Evolutionary conservation across 1,140 invertebrate species (phyloP).

Genomic region (Ceratosolen fusciceps): DNA sequence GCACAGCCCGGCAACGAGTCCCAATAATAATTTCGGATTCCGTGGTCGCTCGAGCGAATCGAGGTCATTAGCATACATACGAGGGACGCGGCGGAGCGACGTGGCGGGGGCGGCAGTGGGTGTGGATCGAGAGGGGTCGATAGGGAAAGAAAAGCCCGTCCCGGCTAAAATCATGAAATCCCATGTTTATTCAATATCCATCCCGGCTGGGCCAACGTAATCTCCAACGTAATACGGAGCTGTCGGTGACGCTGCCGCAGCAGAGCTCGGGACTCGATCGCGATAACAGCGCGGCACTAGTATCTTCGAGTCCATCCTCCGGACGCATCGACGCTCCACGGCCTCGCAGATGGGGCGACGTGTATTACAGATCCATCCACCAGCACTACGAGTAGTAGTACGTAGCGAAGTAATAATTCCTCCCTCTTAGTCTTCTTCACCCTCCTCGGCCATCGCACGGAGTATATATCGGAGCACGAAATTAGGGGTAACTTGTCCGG

Average conservation of each 20-base stretch:
- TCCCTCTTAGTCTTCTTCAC: too few species aligned
- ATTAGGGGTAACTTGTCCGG: too few species aligned
- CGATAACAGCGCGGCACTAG: conserved; percentile 44
- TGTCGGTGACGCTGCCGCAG: not conserved
- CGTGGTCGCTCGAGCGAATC: conserved; percentile 64
- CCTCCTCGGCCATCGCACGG: too few species aligned
- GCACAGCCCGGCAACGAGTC: conserved; percentile 42
- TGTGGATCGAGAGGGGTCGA: conserved; percentile 43
- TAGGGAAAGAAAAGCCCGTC: conserved; percentile 55
- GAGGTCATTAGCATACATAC: conserved; percentile 70
- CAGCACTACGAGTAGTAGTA: too few species aligned
- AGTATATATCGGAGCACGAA: too few species aligned
- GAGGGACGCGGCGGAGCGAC: conserved; percentile 59
- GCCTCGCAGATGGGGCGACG: too few species aligned
- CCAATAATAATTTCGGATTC: conserved; percentile 68
- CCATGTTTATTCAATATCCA: conserved; percentile 71
- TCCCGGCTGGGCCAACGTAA: conserved; percentile 33
- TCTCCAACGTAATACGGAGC: conserved; percentile 27
- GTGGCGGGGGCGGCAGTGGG: not conserved
- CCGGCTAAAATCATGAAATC: conserved; percentile 71
- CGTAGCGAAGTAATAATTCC: too few species aligned
- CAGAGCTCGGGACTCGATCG: conserved; percentile 35
- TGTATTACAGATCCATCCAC: too few species aligned
- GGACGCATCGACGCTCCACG: too few species aligned
- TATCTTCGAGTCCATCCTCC: too few species aligned